Percentiles rank a stretch among this genome's conserved stretches.
Evolutionary conservation across 2,888 invertebrate genomes (phyloP).

Genomic region (Synergus gifuensis): DNA sequence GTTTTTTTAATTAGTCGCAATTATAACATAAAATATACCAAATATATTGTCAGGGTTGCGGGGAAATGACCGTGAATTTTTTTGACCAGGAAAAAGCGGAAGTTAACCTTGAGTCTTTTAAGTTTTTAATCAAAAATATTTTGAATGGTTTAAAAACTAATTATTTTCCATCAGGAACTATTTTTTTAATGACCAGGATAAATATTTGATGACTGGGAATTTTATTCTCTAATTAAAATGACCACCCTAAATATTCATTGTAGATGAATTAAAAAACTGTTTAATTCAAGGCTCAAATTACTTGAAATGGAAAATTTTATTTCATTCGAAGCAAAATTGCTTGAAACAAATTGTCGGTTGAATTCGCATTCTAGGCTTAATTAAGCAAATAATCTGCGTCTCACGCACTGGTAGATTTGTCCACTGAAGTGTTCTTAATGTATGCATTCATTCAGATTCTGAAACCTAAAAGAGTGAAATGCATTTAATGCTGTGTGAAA

Average conservation of each 20-base stretch:
- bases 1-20: neutral
- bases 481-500: neutral
- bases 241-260: no score
- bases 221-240: no score
- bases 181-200: no score
- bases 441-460: constrained; percentile 62
- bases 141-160: no score
- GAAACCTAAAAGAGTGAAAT: constrained; percentile 51
- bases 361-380: constrained; percentile 56
- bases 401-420: constrained; percentile 61
- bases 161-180: no score
- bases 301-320: neutral
- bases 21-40: neutral
- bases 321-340: neutral
- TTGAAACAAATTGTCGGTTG: constrained; percentile 10
- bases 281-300: neutral
- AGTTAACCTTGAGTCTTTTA: no score
- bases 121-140: no score
- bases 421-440: constrained; percentile 59
- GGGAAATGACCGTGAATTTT: no score
- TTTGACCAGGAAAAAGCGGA: no score
- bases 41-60: no score
- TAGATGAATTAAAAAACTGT: no score
- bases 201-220: no score
- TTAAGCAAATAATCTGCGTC: constrained; percentile 70